Evolutionary conservation across 2,888 invertebrate species (phyloP), one percentile per base, ranked within the genome.

Genomic region (Brenthis ino): DNA sequence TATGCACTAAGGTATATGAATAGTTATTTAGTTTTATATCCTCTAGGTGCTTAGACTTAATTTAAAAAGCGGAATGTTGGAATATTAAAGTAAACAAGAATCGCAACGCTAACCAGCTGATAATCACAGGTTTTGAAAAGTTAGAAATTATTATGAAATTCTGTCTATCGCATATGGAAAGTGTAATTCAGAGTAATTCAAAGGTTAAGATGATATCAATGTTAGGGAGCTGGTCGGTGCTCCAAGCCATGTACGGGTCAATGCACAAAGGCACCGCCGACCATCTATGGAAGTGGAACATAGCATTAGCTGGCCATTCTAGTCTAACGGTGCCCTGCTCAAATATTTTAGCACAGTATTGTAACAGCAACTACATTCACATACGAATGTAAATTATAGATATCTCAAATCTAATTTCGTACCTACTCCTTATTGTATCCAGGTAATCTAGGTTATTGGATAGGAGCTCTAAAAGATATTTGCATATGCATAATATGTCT

Each of bases 181-280:
- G 47, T 58, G 53, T 55, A 60, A 61, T 69, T 61, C 56, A 68
- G 54, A 60, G 63, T 64, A 57, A 69, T 70, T 67, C 67, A 71
- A 69, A 71, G 72, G 68, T 73, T 70, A 57, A 67, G 69, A 80
- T 78, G 76, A 78, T 80, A 82, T 81, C 77, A 79, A 80, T 85
- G 83, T 78, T 77, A 84, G 84, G 84, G 83, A 86, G 87, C 82
- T 82, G 76, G 80, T 80, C 81, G 80, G 82, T 84, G 82, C 83
- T 80, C 76, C 80, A 73, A 76, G 77, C 89, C 88, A 82, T 87
- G 84, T 88, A 86, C 80, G 88, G 91, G 89, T 89, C 89, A 89
- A 89, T 87, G 84, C 86, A 86, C 89, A 91, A 89, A 89, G 86
- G 81, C 80, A 82, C 89, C 91, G 89, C 85, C 75, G 77, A 71